Evolutionary conservation across 2,113 vertebrate genomes (phyloP), one percentile per base, ranked within the genome.

Genomic region (Bostrychus sinensis): DNA sequence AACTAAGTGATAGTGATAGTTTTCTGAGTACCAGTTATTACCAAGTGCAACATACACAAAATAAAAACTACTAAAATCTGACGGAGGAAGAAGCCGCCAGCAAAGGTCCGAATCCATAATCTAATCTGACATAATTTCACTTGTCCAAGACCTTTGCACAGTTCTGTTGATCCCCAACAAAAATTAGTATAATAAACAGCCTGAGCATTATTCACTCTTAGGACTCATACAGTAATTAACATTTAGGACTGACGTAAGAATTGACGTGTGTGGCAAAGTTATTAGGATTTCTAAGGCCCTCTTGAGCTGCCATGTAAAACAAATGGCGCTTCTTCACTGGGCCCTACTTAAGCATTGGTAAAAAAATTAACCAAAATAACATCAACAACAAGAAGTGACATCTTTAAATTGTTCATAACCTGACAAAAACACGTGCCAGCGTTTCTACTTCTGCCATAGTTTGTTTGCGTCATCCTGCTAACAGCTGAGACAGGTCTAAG

Each of bases 21-120:
- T 32, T 61, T 80, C 63, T 72, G 74, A 71, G 56, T 76, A 56
- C 50, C 72, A 70, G 61, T n/a, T n/a, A 63, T 69, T 73, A 60
- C 63, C 62, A 77, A 78, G 77, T 88, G 82, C 71, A 83, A 75
- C 75, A 60, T 72, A 86, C 79, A 88, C 48, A 65, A 55, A 37
- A 67, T 73, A 41, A 74, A 74, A 77, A 72, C 42, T 56, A 80
- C 63, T 50, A 54, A 74, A 78, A 36, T 48, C 46, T 65, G 66
- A 83, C 10, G 9, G 48, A 79, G 59, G 39, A 54, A 45, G 66
- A 63, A 59, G 41, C 70, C 20, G 5, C 39, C 64, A 68, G 55
- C 46, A 17, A 45, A 86, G 51, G 51, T 51, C 17, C 42, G 60
- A 12, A 4, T 14, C 9, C n/a, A 28, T 74, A 46, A 51, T 77